Percentiles rank a stretch among this genome's conserved stretches.
These are phyloP conservation scores for Aldabrachelys gigantea DNA, from an alignment of 2,113 vertebrate species.

Conservation along the genomic window DNA sequence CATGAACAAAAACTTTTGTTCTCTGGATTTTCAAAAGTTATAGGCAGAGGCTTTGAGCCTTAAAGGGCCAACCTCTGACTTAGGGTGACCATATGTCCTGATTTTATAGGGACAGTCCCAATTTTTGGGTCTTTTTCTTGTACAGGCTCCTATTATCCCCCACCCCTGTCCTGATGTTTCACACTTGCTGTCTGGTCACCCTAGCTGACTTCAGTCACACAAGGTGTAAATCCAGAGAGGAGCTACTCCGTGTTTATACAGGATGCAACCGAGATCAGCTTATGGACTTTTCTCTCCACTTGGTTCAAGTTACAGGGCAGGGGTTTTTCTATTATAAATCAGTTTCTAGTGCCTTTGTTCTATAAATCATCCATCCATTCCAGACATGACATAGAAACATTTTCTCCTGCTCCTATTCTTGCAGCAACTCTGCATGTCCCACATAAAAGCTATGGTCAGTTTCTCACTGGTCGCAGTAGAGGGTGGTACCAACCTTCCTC, in stretches of 20 bases:
- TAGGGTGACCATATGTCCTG: no score
- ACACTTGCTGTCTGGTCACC: no score
- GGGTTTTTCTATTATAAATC: background rate
- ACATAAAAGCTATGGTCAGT: background rate
- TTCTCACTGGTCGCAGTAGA: background rate
- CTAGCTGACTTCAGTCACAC: accelerated
- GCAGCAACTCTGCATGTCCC: constrained; percentile 46
- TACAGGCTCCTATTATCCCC: no score
- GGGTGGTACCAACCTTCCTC: background rate
- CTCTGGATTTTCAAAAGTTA: background rate
- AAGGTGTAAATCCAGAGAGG: background rate
- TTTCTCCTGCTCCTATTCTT: constrained; percentile 15
- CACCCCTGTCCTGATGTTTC: no score
- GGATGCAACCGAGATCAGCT: background rate
- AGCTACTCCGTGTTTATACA: background rate
- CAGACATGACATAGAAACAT: background rate
- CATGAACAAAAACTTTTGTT: background rate
- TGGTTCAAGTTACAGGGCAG: background rate
- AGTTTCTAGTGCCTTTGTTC: background rate
- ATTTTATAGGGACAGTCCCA: no score
- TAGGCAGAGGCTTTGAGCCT: accelerated
- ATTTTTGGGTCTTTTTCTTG: no score
- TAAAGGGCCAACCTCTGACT: background rate
- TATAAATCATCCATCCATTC: background rate
- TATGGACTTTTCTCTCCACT: background rate